A percentile compares a stretch with the other conserved stretches of the same genome.
phyloP scores from a whole-genome alignment of 2,797 vertebrate genomes.

The Tarsius wallacei region DNA sequence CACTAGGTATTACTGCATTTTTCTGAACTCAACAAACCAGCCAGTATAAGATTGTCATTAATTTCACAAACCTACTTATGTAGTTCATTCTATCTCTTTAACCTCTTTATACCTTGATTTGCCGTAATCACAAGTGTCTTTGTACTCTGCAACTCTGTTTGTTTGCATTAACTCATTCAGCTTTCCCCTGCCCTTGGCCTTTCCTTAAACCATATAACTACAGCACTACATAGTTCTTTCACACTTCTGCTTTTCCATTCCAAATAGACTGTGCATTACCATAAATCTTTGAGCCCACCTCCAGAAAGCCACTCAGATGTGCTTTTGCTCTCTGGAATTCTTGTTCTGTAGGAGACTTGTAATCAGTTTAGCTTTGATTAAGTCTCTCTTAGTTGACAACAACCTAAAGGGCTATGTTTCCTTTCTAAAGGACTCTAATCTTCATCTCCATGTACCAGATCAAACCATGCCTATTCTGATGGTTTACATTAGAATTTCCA shows the following conservation, averaged over 20 bases:
- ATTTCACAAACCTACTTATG: slow-evolving; percentile 56
- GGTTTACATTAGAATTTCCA: background rate
- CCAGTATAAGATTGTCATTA: background rate
- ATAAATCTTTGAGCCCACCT: background rate
- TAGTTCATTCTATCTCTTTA: slow-evolving; percentile 12
- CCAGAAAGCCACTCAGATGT: slow-evolving; percentile 3
- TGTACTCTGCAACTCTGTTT: background rate
- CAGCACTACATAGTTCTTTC: background rate
- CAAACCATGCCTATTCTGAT: background rate
- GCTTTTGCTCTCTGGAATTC: slow-evolving; percentile 26
- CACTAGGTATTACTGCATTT: background rate
- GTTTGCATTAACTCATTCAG: background rate
- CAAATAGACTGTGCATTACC: slow-evolving; percentile 35
- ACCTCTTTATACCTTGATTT: background rate
- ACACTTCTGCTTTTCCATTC: background rate
- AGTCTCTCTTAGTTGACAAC: background rate
- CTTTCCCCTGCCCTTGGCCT: background rate
- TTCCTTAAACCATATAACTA: slow-evolving; percentile 19
- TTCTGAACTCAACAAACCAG: background rate
- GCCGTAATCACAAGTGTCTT: background rate
- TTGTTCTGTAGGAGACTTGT: background rate
- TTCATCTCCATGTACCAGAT: background rate
- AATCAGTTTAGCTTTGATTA: background rate
- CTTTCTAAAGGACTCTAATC: background rate
- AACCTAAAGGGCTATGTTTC: background rate